A percentile compares a stretch with the other conserved stretches of the same genome.
Conservation (phyloP, 2,797 vertebrate genomes). For the Helicolenus hilgendorfi region DNA sequence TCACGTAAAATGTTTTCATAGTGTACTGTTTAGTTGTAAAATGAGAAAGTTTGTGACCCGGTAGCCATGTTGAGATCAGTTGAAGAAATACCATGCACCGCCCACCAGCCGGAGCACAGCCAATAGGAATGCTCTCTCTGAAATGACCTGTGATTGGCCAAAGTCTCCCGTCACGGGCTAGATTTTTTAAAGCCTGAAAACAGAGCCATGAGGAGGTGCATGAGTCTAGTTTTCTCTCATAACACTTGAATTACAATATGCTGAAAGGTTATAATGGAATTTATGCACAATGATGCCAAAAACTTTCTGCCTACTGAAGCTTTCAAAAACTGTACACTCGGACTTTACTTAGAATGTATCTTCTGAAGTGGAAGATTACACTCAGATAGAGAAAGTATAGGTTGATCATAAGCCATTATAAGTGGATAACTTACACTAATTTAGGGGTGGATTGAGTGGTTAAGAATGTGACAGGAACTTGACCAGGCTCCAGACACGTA, state of each 20-base stretch:
- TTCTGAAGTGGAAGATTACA: conserved; percentile 7
- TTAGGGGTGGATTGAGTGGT: conserved; percentile 71
- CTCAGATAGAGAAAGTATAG: not conserved
- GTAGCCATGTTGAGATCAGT: no score
- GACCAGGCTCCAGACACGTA: conserved; percentile 72
- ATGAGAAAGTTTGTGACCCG: no score
- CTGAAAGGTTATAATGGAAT: not conserved
- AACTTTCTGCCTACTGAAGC: not conserved
- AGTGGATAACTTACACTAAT: conserved; percentile 57
- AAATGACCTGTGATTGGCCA: no score
- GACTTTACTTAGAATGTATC: not conserved
- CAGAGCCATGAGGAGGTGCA: no score
- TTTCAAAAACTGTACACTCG: not conserved
- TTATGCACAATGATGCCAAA: not conserved
- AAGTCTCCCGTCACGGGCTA: no score
- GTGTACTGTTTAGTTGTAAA: no score
- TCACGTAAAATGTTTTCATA: not conserved
- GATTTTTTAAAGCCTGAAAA: no score
- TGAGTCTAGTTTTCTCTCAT: no score
- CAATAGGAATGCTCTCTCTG: no score
- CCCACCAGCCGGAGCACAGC: no score
- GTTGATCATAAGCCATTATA: conserved; percentile 43
- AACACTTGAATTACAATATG: not conserved
- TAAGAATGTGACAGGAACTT: conserved; percentile 81
- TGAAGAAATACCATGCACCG: no score